Percentiles rank a stretch among this genome's conserved stretches.
These are phyloP conservation scores for Boleophthalmus pectinirostris DNA, from an alignment of 2,113 vertebrate species.

Conservation along the genomic window DNA sequence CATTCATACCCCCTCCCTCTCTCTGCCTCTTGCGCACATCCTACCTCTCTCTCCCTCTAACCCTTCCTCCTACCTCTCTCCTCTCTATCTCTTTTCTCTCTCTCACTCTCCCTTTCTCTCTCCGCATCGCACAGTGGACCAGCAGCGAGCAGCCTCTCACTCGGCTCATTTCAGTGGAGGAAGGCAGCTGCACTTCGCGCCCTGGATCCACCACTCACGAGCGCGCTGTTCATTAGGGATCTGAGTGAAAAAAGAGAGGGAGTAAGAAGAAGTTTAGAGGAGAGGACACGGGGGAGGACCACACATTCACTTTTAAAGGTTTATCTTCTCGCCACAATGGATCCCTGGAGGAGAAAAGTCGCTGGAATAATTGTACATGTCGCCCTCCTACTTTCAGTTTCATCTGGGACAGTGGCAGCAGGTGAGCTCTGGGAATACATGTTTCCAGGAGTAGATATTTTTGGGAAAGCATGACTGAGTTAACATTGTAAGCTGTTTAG, in stretches of 20 bases:
- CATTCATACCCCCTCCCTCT: not conserved
- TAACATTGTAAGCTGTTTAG: not conserved
- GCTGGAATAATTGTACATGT: constrained; percentile 42
- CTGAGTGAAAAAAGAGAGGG: constrained; percentile 22
- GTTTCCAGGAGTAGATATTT: not conserved
- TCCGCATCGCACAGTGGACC: constrained; percentile 56
- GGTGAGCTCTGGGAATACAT: constrained; percentile 29
- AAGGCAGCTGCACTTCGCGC: constrained; percentile 25
- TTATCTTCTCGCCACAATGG: constrained; percentile 46
- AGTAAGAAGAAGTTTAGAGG: constrained; percentile 25
- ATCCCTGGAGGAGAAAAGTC: constrained; percentile 51
- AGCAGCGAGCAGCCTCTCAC: constrained; percentile 38
- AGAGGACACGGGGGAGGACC: constrained; percentile 21
- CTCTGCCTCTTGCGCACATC: not conserved
- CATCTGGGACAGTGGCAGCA: constrained; percentile 15
- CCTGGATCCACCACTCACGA: constrained; percentile 8
- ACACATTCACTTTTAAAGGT: constrained; percentile 14
- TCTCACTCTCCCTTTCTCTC: constrained; percentile 23
- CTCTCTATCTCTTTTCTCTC: not conserved
- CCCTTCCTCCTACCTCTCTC: constrained; percentile 14
- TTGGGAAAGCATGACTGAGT: not conserved
- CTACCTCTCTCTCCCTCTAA: constrained; percentile 22
- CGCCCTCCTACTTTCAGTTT: constrained; percentile 40
- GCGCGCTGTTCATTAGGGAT: constrained; percentile 26
- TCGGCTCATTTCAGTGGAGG: constrained; percentile 15